Base-by-base conservation (phyloP, 2,888 invertebrate species). In the Gisinianus flammeolus region DNA sequence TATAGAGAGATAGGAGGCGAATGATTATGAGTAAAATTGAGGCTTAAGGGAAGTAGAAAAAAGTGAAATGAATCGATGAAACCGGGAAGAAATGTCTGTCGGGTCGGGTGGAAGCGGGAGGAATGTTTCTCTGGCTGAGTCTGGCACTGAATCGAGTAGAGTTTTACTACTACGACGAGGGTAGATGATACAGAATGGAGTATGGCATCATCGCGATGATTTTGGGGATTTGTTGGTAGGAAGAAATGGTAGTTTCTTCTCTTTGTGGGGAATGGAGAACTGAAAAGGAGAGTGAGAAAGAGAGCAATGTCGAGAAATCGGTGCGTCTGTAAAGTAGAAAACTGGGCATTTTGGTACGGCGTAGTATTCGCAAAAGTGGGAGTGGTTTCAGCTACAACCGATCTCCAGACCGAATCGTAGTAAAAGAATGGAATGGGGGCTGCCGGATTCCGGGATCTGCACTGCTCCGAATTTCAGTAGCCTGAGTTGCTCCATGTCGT, bases 341-440 rank as follows among this genome's bases (percentile, higher is more conserved):
- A 54, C 26, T 70, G 71, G 54, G 68, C 67, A 33, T 66, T 22
- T 66, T 33, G 79, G 72, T 71, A 71, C 64, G 69, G 78, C 70
- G 75, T 71, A 80, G 80, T 78, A 73, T 72, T 76, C 56, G 73
- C 64, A 72, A 79, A 79, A 79, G 79, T 79, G 81, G 83, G 83
- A 78, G 83, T 82, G 82, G 83, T 78, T 77, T 80, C 70, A 69
- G 80, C 81, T 83, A 83, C 83, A 83, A 83, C 83, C 81, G 82
- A 80, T 81, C 77, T 81, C 70, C 77, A 80, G 79, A 80, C 81
- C 81, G 79, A 81, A 81, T 83, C 81, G 83, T 83, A 81, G 83
- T 83, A 83, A 81, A 81, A 82, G 79, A 83, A 81, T 81, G 81
- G 77, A 77, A 77, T 77, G 69, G 74, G 74, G 77, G 81, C 77